Evolutionary conservation across 2,113 vertebrate genomes (phyloP).

Genomic region (human): DNA sequence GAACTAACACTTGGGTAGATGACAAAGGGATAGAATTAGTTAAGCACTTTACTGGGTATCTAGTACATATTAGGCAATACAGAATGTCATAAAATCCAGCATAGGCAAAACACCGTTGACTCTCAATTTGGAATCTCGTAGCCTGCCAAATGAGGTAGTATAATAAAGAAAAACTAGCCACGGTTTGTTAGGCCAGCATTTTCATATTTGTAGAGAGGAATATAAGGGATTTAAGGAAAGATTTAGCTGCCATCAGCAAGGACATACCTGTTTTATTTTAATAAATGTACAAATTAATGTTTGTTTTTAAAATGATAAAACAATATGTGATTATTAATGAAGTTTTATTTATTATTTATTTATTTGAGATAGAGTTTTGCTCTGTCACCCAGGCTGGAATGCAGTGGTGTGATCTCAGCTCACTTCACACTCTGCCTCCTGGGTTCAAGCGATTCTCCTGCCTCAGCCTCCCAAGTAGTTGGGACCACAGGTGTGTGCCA

Average conservation of each 20-base stretch:
- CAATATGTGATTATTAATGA: not conserved
- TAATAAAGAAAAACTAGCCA: not conserved
- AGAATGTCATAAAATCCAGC: not conserved
- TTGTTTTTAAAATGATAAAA: not conserved
- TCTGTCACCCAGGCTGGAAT: too few species aligned
- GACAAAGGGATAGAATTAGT: not conserved
- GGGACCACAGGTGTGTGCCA: too few species aligned
- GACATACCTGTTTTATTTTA: not conserved
- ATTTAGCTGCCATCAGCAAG: not conserved
- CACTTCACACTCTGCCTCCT: too few species aligned
- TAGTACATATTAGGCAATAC: not conserved
- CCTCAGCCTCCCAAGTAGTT: too few species aligned
- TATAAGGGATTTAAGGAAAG: not conserved
- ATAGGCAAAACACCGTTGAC: not conserved
- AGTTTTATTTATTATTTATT: not conserved
- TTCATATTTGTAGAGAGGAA: not conserved
- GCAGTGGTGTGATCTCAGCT: too few species aligned
- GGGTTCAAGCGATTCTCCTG: too few species aligned
- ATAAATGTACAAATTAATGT: not conserved
- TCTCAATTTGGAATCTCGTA: not conserved
- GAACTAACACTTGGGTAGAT: not conserved
- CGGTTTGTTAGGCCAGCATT: not conserved
- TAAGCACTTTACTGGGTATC: not conserved
- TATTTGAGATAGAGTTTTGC: too few species aligned
- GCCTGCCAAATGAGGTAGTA: not conserved